Percentiles rank a stretch among this genome's conserved stretches.
These are phyloP conservation scores for Struthio camelus DNA, from an alignment of 2,113 vertebrate genomes.

Conservation along the genomic window DNA sequence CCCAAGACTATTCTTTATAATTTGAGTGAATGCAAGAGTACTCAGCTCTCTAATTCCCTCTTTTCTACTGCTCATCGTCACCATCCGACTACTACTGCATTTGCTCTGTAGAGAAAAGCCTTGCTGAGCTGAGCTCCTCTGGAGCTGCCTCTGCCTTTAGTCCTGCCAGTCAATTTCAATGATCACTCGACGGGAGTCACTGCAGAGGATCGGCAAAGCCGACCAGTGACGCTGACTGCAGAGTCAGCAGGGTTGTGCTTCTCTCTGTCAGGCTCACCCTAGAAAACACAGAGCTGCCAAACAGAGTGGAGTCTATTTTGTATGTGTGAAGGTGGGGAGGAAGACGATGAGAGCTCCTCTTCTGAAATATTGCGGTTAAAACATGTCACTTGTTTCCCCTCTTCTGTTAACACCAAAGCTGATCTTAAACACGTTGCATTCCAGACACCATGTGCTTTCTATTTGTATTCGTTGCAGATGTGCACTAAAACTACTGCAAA, in stretches of 20 bases:
- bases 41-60: background rate
- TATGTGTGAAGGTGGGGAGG: background rate
- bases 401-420: slow-evolving; percentile 40
- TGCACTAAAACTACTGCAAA: slow-evolving; percentile 74
- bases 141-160: background rate
- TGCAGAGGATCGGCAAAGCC: background rate
- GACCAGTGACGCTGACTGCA: background rate
- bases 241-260: background rate
- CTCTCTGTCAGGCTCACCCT: background rate
- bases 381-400: slow-evolving; percentile 22
- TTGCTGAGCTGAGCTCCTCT: background rate
- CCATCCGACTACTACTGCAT: background rate
- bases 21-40: background rate
- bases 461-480: slow-evolving; percentile 78
- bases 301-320: slow-evolving; percentile 7
- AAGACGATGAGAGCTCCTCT: background rate
- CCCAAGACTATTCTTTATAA: background rate
- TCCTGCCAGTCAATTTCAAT: background rate
- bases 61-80: background rate
- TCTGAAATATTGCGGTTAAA: background rate
- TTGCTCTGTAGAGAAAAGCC: background rate
- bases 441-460: slow-evolving; percentile 61
- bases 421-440: slow-evolving; percentile 60
- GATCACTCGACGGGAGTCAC: background rate
- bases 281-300: background rate